These are phyloP conservation scores for Drosophila pseudoobscura DNA, from an alignment of 1,140 invertebrate species.

Conservation along the genomic window DNA sequence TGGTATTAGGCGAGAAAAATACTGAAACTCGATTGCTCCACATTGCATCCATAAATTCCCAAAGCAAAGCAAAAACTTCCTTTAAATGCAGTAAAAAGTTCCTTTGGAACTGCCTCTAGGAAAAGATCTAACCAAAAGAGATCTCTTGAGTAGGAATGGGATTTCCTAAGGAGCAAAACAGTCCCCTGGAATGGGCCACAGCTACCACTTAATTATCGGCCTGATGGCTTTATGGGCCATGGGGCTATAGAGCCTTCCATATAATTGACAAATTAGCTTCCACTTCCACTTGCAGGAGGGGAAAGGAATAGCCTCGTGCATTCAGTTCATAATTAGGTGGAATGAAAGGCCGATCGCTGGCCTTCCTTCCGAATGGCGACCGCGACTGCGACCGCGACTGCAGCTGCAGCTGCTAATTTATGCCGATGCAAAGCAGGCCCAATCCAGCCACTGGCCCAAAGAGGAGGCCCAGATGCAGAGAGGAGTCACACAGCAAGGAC, in stretches of 20 bases:
- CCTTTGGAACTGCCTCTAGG: no score
- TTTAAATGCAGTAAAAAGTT: no score
- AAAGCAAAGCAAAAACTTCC: no score
- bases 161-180: no score
- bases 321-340: slow-evolving; percentile 72
- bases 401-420: slow-evolving; percentile 74
- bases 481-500: slow-evolving; percentile 44
- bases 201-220: not conserved
- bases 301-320: slow-evolving; percentile 12
- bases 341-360: no score
- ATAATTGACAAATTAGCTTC: slow-evolving; percentile 70
- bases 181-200: no score
- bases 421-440: slow-evolving; percentile 31
- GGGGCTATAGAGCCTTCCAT: not conserved
- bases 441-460: slow-evolving; percentile 2
- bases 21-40: no score
- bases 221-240: not conserved
- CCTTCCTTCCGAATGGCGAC: slow-evolving; percentile 12
- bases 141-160: no score
- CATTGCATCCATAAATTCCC: no score
- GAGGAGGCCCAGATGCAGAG: not conserved
- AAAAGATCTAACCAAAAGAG: no score
- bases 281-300: slow-evolving; percentile 51
- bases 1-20: no score
- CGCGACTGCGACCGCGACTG: slow-evolving; percentile 27